phyloP scores from a whole-genome alignment of 2,113 vertebrate species.

The Embiotoca jacksoni region DNA sequence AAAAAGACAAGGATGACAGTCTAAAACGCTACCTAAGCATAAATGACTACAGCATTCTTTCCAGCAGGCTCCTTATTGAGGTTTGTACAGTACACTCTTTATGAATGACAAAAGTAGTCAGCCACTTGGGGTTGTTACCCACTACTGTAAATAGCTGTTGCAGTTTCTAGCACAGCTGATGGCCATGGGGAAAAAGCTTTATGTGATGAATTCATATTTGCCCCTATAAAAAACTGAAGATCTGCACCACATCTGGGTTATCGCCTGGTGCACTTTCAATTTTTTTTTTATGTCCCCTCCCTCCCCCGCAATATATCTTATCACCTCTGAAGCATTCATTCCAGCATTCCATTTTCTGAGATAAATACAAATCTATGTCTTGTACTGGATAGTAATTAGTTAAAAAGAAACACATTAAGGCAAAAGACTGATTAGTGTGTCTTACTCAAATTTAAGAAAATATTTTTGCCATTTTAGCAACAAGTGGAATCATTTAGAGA shows the following conservation, averaged over 20 bases:
- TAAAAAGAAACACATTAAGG: too few relatives aligned
- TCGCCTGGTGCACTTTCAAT: background rate
- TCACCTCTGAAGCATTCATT: too few relatives aligned
- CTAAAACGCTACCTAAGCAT: background rate
- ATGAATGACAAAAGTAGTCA: conserved; percentile 43
- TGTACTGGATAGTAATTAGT: background rate
- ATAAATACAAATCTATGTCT: background rate
- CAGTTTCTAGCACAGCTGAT: conserved; percentile 37
- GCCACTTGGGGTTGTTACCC: conserved; percentile 17
- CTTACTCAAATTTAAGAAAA: background rate
- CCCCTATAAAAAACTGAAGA: background rate
- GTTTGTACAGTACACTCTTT: conserved; percentile 54
- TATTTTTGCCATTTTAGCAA: too few relatives aligned
- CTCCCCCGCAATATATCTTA: too few relatives aligned
- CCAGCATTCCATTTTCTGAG: background rate
- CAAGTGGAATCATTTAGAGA: background rate
- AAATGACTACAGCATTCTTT: background rate
- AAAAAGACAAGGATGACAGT: too few relatives aligned
- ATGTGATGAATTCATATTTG: conserved; percentile 3
- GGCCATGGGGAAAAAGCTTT: conserved; percentile 1
- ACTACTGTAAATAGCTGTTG: conserved; percentile 35
- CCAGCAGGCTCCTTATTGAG: conserved; percentile 17
- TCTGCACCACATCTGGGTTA: conserved; percentile 4
- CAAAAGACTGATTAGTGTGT: background rate
- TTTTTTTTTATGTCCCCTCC: too few relatives aligned